Evolutionary conservation across 1,140 invertebrate species (phyloP), one percentile per base, ranked within the genome.

Genomic region (Carposina sasakii): DNA sequence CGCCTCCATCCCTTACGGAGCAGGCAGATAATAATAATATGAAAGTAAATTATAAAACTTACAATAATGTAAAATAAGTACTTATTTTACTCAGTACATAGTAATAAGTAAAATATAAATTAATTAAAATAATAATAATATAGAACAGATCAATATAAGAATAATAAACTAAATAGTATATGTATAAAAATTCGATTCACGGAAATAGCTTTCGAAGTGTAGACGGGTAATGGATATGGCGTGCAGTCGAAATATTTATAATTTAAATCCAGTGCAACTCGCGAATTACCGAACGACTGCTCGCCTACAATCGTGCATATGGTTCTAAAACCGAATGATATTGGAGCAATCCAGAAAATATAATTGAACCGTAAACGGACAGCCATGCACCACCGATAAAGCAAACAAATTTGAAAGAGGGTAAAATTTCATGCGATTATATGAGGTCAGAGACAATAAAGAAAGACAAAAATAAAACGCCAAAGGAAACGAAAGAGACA

Each of bases 371-470:
- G 50, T 65, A 48, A 65, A 77, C 60, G 59, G 63, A 74, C 65
- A 78, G 76, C 75, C 79, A 83, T 83, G 79, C 79, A 79, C 60
- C n/a, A 75, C 60, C 66, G 67, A 75, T 57, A 55, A 72, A 77
- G 70, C 75, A 62, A 66, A 28, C 53, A 60, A 54, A 49, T 41
- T 62, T 41, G 22, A 60, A 58, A 56, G 53, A 57, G 53, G 34
- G 51, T 58, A 58, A 59, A 52, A 73, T 81, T 82, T 76, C 76
- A 67, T 28, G 46, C 50, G 64, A 69, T 76, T 77, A 76, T 78
- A 74, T 81, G 71, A 77, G 72, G 75, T 78, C 72, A 61, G 50
- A 71, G 44, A 57, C 55, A 20, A 42, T 46, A 45, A 53, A 53
- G 46, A 48, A 52, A 55, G 57, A 63, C 57, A 31, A 57, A 67